Percentiles rank a stretch among this genome's conserved stretches.
These are phyloP conservation scores for Heterotis niloticus DNA, from an alignment of 2,113 vertebrate species.

Conservation along the genomic window DNA sequence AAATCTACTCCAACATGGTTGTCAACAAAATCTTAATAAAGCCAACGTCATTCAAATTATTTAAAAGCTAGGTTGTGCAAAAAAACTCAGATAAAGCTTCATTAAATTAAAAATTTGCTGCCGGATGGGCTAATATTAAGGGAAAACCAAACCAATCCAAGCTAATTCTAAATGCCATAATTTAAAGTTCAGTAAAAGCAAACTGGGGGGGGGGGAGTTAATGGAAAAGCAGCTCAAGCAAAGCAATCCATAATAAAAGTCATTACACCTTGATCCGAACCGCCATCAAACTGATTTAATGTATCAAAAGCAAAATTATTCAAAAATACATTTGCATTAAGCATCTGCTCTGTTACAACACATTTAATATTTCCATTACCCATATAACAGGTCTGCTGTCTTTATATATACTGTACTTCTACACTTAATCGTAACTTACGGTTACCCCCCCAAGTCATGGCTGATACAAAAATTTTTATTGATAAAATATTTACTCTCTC, in stretches of 20 bases:
- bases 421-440: conserved; percentile 7
- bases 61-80: too few species aligned
- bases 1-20: too few species aligned
- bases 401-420: not conserved
- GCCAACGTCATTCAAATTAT: too few species aligned
- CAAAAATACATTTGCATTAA: conserved; percentile 1
- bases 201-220: conserved; percentile 48
- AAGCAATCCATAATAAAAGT: not conserved
- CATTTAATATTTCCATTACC: not conserved
- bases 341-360: not conserved
- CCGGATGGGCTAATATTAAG: conserved; percentile 19
- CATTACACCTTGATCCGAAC: not conserved
- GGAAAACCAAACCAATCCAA: conserved; percentile 59
- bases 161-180: conserved; percentile 42
- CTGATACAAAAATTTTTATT: not conserved
- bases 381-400: not conserved
- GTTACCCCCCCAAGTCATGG: not conserved
- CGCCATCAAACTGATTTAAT: conserved; percentile 14
- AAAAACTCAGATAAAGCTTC: too few species aligned
- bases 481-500: not conserved
- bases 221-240: conserved; percentile 55
- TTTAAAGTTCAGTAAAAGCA: conserved; percentile 1
- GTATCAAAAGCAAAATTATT: conserved; percentile 5
- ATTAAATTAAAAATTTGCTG: too few species aligned
- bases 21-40: too few species aligned